phyloP scores from a whole-genome alignment of 2,113 vertebrate genomes.

The Bufo bufo region DNA sequence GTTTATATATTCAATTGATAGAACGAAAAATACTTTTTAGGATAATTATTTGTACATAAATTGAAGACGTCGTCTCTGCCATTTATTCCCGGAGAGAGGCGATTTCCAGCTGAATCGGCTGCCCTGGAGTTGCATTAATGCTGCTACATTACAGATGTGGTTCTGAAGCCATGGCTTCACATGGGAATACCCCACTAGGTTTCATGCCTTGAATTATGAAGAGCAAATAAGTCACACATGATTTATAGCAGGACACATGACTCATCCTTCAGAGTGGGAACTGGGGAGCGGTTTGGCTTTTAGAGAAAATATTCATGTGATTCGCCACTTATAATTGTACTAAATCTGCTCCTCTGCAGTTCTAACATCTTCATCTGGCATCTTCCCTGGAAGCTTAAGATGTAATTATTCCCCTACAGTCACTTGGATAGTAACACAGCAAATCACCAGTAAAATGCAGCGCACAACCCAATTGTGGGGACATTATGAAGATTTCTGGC shows the following conservation, averaged over 20 bases:
- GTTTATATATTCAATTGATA: conserved; percentile 6
- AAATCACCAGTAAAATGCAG: neutral
- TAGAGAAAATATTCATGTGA: conserved; percentile 8
- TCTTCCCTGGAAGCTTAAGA: neutral
- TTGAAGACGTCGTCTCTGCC: neutral
- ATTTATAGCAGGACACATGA: conserved; percentile 1
- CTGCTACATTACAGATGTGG: conserved; percentile 23
- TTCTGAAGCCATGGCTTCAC: neutral
- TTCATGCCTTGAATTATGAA: conserved; percentile 13
- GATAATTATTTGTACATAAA: conserved; percentile 13
- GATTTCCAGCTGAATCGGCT: neutral
- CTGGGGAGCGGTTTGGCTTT: neutral
- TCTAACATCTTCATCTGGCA: neutral
- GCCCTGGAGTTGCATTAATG: conserved; percentile 17
- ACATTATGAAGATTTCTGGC: too few species aligned
- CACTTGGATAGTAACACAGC: neutral
- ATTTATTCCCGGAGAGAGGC: neutral
- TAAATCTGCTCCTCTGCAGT: neutral
- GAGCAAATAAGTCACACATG: conserved; percentile 28
- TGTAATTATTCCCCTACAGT: neutral
- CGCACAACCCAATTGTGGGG: neutral
- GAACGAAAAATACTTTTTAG: neutral
- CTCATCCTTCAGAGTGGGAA: neutral
- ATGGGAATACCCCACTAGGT: neutral
- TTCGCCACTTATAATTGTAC: neutral